A percentile compares a stretch with the other conserved stretches of the same genome.
These are phyloP conservation scores for Oedothorax gibbosus DNA, from an alignment of 1,140 invertebrate species.

Conservation along the genomic window DNA sequence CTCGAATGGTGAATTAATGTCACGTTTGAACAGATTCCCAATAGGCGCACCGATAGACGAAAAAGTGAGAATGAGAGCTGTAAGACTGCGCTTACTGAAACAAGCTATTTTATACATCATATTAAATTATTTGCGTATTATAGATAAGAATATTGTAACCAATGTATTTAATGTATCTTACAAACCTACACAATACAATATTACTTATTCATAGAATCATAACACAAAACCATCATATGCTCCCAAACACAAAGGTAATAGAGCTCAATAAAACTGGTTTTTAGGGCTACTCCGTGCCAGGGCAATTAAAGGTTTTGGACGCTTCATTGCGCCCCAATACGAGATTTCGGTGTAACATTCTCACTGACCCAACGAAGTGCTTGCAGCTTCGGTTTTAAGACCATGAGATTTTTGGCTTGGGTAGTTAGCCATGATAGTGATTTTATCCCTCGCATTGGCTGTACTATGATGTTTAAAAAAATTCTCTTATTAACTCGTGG, in stretches of 20 bases:
- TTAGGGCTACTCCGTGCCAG: conserved; percentile 42
- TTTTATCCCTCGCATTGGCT: conserved; percentile 29
- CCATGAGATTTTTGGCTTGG: conserved; percentile 41
- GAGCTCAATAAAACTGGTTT: conserved; percentile 53
- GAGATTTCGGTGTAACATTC: conserved; percentile 55
- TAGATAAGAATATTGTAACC: too few species aligned
- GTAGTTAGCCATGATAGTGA: neutral
- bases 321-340: conserved; percentile 59
- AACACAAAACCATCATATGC: too few species aligned
- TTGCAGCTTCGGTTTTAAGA: conserved; percentile 60
- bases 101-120: too few species aligned
- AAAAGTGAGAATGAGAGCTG: too few species aligned
- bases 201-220: conserved; percentile 43
- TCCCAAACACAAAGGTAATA: conserved; percentile 43
- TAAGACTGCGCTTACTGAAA: too few species aligned
- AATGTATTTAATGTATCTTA: too few species aligned
- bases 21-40: too few species aligned
- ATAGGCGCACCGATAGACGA: too few species aligned
- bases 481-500: too few species aligned
- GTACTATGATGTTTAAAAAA: neutral
- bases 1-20: too few species aligned
- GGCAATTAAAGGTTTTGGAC: conserved; percentile 54
- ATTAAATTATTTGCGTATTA: too few species aligned
- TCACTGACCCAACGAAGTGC: conserved; percentile 56
- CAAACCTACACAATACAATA: too few species aligned